Base-by-base conservation (phyloP, 2,797 vertebrate species). In the Intellagama lesueurii region DNA sequence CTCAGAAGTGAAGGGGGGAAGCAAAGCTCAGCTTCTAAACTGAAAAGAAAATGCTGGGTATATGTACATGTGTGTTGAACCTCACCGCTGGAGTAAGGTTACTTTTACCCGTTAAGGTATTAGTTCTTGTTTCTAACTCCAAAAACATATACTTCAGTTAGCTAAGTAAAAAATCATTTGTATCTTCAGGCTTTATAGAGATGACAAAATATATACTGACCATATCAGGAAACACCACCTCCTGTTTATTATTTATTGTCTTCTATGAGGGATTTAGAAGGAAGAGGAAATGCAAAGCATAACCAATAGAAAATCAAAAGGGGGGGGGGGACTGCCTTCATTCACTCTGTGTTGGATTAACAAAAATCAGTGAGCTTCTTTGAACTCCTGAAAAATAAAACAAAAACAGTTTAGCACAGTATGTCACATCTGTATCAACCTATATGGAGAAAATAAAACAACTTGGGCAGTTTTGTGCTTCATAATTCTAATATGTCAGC, bases 361-460 rank as follows among this genome's bases (percentile, higher is more conserved):
- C 78, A 76, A 16, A 78, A 86, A 83, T 22, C 26, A 30, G 86
- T 49, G 19, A 52, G 28, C 1, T 6, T 68, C 40, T 90, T n/a
- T 68, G 79, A 64, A 35, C 35, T 72, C 30, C 75, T 91, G 90
- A 72, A 88, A 92, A 91, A 92, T 1, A 0, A 78, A 90, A 79
- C 44, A 87, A 68, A 85, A 44, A 24, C 79, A 90, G 91, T n/a
- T 35, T 52, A 88, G 69, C 24, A 44, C 52, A 90, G 86, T 87
- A 56, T 1, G 3, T 66, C 12, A 90, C 91, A 60, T 89, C 77
- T 0, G 0, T 88, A 70, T 69, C 30, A 92, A 85, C 44, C 83
- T 89, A 92, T 24, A 88, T 35, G 16, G 94, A 73, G 14, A 94
- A 88, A 60, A 80, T 93, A 86, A 81, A 90, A 84, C 44, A 80